Evolutionary conservation across 2,888 invertebrate species (phyloP).

Genomic region (Endomychus coccineus): DNA sequence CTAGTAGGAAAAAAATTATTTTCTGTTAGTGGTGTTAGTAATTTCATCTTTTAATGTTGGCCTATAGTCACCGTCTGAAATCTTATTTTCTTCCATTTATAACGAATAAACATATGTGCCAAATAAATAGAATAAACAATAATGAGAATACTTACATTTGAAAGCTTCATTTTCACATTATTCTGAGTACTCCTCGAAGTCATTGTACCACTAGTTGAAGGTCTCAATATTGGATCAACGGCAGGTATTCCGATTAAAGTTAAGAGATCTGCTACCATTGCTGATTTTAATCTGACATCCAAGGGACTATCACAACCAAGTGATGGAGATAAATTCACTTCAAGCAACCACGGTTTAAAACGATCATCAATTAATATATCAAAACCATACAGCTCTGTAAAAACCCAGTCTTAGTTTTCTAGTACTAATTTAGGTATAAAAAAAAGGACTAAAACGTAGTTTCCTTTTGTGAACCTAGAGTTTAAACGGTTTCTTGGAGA

Average conservation of each 20-base stretch:
- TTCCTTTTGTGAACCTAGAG: too few relatives aligned
- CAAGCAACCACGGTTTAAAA: slow-evolving; percentile 90
- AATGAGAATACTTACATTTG: slow-evolving; percentile 33
- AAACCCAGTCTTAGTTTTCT: too few relatives aligned
- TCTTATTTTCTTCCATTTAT: too few relatives aligned
- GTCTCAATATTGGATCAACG: slow-evolving; percentile 57
- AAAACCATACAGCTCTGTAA: slow-evolving; percentile 82
- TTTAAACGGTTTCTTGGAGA: neutral
- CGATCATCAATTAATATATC: slow-evolving; percentile 89
- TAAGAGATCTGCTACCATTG: slow-evolving; percentile 81
- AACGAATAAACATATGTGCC: too few relatives aligned
- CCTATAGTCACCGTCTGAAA: too few relatives aligned
- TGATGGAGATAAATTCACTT: slow-evolving; percentile 90
- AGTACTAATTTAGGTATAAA: slow-evolving; percentile 2
- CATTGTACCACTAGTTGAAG: slow-evolving; percentile 25
- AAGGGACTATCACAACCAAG: slow-evolving; percentile 87
- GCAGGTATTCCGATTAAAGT: slow-evolving; percentile 86
- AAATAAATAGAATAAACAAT: too few relatives aligned
- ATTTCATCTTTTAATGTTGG: too few relatives aligned
- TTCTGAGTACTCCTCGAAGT: slow-evolving; percentile 21
- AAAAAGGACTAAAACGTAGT: neutral
- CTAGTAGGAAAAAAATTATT: too few relatives aligned
- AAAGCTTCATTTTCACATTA: slow-evolving; percentile 35
- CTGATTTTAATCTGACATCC: slow-evolving; percentile 88
- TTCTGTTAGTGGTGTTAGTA: too few relatives aligned